Percentiles rank a stretch among this genome's conserved stretches.
phyloP scores from a whole-genome alignment of 2,113 vertebrate species.

The Delphinus delphis region DNA sequence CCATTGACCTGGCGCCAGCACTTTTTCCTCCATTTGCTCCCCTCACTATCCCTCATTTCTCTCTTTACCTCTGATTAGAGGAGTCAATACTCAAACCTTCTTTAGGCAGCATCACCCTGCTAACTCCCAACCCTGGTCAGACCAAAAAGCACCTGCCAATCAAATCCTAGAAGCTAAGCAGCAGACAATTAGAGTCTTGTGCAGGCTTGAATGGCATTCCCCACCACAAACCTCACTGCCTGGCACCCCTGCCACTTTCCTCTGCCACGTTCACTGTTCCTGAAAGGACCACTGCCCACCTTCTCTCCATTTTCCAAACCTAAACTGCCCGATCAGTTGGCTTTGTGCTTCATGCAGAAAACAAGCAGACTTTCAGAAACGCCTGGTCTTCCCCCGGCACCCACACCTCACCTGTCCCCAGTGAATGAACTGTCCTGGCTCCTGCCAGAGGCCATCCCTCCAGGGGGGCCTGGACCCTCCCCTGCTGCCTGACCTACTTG shows the following conservation, averaged over 20 bases:
- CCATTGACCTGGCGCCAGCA: background rate
- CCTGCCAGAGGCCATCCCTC: background rate
- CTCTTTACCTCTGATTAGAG: background rate
- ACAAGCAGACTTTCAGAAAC: background rate
- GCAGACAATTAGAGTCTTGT: background rate
- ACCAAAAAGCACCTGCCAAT: background rate
- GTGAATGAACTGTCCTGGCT: background rate
- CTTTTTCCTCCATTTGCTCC: background rate
- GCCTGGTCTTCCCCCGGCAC: background rate
- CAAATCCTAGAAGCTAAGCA: background rate
- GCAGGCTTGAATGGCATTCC: background rate
- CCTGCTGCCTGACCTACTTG: background rate
- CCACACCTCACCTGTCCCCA: background rate
- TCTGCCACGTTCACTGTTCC: background rate
- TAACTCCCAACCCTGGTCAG: background rate
- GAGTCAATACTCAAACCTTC: background rate
- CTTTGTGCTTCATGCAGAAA: background rate
- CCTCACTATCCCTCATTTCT: background rate
- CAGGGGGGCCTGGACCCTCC: fast-evolving
- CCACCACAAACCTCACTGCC: background rate
- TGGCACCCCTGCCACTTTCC: too few species aligned
- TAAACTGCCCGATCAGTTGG: background rate
- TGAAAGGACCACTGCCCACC: background rate
- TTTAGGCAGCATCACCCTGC: background rate
- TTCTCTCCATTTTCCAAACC: background rate